Evolutionary conservation across 2,113 vertebrate species (phyloP), one percentile per base, ranked within the genome.

Genomic region (Sinocyclocheilus anophthalmus): DNA sequence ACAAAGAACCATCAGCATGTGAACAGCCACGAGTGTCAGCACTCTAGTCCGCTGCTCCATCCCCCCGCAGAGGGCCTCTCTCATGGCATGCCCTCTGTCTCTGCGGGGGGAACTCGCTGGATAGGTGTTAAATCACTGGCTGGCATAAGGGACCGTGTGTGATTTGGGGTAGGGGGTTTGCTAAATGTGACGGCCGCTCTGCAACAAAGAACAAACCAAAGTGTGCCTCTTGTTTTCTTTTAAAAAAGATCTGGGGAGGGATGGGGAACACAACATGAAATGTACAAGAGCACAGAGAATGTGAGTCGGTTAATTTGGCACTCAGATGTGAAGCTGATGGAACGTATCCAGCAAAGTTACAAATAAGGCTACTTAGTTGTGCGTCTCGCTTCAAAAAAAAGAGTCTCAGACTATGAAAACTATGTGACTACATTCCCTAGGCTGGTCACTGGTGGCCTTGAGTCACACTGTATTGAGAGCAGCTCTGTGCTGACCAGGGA

Each of bases 1-100:
- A 94, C 93, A 94, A 93, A 93, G 92, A 92, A 82, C 33, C 88
- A 92, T 92, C 88, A 87, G 93, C 93, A 94, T 93, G 90, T 94
- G 93, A 83, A 92, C 88, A 89, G 90, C 89, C 84, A 69, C 45
- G 61, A 85, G 78, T 65, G 67, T 81, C 81, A 84, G 67, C 77
- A 82, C 79, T 76, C 55, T 55, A 72, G 50, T 37, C 24, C 26
- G 1, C 57, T 3, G 18, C 76, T 76, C 69, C 77, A 42, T 67
- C 55, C 70, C 77, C 67, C 77, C 69, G 65, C 0, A 20, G 33
- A 81, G 79, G 53, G 42, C 78, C 79, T 53, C 76, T 80, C 84
- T 88, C 57, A 63, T 79, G 87, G 87, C 83, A 88, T 88, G 79
- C 88, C 88, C 88, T 86, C 82, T 86, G 88, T 88, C 69, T 55